Conservation (phyloP, 2,888 invertebrate genomes). For the Dryobotodes eremita region DNA sequence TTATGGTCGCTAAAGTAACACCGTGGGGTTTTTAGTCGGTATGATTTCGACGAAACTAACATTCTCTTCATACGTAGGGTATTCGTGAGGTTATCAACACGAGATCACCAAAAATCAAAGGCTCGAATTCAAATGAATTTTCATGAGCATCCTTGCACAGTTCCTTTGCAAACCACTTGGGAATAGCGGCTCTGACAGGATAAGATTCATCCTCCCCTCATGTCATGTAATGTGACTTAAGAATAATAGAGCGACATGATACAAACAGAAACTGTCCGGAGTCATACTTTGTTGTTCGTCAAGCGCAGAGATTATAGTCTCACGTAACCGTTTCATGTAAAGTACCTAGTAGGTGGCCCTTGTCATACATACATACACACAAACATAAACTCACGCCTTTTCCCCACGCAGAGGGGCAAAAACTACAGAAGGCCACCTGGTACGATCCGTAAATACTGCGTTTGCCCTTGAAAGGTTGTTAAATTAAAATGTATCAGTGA, state of each 20-base stretch:
- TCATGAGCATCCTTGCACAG: not conserved
- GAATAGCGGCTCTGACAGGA: not conserved
- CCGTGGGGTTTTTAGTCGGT: not conserved
- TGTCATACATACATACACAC: not conserved
- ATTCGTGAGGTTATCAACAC: not conserved
- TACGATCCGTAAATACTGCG: not conserved
- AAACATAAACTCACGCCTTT: not conserved
- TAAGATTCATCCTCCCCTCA: not conserved
- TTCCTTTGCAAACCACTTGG: not conserved
- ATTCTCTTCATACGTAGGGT: not conserved
- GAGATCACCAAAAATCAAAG: not conserved
- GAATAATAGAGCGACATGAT: not conserved
- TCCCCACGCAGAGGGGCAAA: too few relatives aligned
- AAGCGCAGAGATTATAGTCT: not conserved
- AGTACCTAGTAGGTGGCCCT: too few relatives aligned
- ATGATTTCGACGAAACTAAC: not conserved
- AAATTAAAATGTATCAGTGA: not conserved
- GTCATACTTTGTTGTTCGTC: constrained; percentile 1
- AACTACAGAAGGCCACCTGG: too few relatives aligned
- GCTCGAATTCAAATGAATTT: not conserved
- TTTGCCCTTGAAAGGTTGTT: not conserved
- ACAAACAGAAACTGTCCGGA: not conserved
- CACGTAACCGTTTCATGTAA: not conserved
- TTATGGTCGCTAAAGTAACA: not conserved
- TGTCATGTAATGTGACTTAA: not conserved